Percentiles rank a stretch among this genome's conserved stretches.
Conservation (phyloP, 2,797 vertebrate species). For the Selene dorsalis region DNA sequence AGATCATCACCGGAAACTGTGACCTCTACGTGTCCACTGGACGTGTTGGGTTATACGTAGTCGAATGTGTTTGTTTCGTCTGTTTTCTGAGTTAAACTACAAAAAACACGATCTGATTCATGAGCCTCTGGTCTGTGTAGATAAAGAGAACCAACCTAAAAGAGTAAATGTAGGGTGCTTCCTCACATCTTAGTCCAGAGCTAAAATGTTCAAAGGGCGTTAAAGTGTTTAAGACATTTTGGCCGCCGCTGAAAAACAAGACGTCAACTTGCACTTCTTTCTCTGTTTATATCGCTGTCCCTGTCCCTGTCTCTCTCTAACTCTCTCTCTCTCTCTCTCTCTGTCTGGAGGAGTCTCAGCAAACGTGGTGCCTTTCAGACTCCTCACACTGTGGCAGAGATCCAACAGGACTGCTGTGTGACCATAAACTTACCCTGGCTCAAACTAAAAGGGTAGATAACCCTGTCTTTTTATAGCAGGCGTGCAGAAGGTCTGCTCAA, state of each 20-base stretch:
- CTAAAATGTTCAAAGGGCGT: constrained; percentile 37
- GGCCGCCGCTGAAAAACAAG: constrained; percentile 54
- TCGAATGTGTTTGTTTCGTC: constrained; percentile 59
- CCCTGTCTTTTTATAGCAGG: constrained; percentile 66
- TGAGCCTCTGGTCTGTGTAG: not conserved
- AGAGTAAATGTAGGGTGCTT: not conserved
- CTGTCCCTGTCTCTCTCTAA: too few species aligned
- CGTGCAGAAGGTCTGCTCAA: constrained; percentile 21
- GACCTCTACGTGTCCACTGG: too few species aligned
- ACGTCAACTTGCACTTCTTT: constrained; percentile 62
- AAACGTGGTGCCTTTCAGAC: constrained; percentile 51
- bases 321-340: too few species aligned
- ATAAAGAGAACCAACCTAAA: not conserved
- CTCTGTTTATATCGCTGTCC: constrained; percentile 7
- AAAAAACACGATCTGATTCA: constrained; percentile 35
- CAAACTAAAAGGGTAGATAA: constrained; percentile 66
- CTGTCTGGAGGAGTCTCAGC: constrained; percentile 40
- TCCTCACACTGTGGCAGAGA: constrained; percentile 63
- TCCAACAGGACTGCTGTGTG: constrained; percentile 65
- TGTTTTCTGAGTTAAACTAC: constrained; percentile 44
- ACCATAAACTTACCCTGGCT: constrained; percentile 58
- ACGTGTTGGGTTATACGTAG: too few species aligned
- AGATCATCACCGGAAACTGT: too few species aligned
- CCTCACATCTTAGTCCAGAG: constrained; percentile 11
- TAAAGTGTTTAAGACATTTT: constrained; percentile 50